Evolutionary conservation across 2,797 vertebrate species (phyloP).

Genomic region (Mus spretus): DNA sequence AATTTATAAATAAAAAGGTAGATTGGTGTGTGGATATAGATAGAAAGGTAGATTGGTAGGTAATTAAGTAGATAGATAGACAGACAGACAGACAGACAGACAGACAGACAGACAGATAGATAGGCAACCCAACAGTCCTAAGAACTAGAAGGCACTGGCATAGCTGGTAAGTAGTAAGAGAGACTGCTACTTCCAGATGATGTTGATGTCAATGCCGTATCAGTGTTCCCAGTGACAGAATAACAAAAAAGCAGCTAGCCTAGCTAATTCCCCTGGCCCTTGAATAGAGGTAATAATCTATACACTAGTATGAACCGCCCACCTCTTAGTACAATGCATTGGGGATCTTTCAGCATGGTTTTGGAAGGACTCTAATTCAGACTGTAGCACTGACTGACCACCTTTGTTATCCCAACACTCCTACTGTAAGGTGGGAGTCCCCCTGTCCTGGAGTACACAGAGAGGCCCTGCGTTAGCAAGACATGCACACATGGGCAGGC

Average conservation of each 20-base stretch:
- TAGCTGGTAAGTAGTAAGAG: background rate
- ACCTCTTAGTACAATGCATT: background rate
- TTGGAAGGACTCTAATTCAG: background rate
- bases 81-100: background rate
- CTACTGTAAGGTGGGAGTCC: background rate
- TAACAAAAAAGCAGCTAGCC: background rate
- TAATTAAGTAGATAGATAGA: no score
- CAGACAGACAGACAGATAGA: no score
- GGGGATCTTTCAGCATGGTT: no score
- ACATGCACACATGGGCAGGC: background rate
- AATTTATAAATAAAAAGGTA: background rate
- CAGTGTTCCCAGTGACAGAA: background rate
- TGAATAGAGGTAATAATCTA: background rate
- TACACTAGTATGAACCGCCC: no score
- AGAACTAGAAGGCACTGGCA: background rate
- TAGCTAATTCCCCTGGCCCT: background rate
- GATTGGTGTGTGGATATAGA: background rate
- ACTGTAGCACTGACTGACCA: background rate
- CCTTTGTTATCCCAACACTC: background rate
- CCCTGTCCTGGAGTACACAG: background rate
- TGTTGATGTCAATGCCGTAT: background rate
- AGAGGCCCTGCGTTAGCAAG: background rate
- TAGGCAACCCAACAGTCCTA: background rate
- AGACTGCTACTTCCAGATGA: background rate
- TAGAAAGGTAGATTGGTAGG: background rate